Percentiles rank a stretch among this genome's conserved stretches.
Conservation (phyloP, 2,888 invertebrate genomes). For the Pachycephus smyrnensis region DNA sequence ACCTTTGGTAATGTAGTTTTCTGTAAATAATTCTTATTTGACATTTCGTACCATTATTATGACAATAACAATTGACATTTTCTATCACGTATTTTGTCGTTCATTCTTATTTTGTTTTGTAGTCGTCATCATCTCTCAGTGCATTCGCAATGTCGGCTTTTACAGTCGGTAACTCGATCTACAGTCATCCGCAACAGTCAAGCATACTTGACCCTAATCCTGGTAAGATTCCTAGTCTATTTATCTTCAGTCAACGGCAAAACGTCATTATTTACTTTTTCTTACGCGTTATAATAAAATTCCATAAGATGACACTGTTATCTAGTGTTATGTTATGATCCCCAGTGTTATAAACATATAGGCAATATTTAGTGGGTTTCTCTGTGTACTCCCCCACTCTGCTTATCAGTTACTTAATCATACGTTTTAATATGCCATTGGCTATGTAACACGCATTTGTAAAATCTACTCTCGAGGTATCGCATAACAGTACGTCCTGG, state of each 20-base stretch:
- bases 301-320: not conserved
- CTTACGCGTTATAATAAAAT: not conserved
- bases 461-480: not conserved
- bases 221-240: not conserved
- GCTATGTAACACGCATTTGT: not conserved
- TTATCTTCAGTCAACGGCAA: not conserved
- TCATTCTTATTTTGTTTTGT: not conserved
- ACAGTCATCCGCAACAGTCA: not conserved
- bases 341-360: not conserved
- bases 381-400: not conserved
- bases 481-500: not conserved
- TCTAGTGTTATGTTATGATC: not conserved
- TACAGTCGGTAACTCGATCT: not conserved
- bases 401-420: not conserved
- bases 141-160: not conserved
- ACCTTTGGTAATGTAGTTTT: not conserved
- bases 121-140: not conserved
- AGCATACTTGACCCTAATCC: not conserved
- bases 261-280: not conserved
- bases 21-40: not conserved
- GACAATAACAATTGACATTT: not conserved
- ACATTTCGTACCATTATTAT: not conserved
- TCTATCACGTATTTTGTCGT: not conserved
- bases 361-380: not conserved
- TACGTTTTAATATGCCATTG: not conserved